Evolutionary conservation across 2,797 vertebrate genomes (phyloP).

Genomic region (Manis crassicaudata): DNA sequence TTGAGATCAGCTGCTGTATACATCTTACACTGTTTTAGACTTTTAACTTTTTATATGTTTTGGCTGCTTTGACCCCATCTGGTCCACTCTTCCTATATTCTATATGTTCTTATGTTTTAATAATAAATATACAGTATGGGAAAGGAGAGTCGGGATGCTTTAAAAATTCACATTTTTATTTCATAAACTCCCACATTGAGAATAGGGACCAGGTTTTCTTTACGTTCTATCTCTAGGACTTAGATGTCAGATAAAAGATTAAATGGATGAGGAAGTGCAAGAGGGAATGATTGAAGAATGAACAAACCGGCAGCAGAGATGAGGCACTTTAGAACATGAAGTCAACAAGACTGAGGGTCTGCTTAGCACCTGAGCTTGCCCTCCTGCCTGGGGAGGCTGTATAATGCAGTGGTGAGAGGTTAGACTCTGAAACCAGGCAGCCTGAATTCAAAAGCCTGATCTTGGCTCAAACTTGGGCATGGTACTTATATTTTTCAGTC

Average conservation of each 20-base stretch:
- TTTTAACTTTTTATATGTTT: not conserved
- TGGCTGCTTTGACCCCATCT: not conserved
- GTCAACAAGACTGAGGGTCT: not conserved
- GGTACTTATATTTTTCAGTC: not conserved
- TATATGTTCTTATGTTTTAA: not conserved
- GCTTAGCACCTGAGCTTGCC: not conserved
- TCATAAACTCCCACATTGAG: not conserved
- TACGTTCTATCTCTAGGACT: not conserved
- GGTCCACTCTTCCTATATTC: not conserved
- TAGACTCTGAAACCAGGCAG: not conserved
- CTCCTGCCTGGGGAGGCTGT: not conserved
- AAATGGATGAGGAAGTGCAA: not conserved
- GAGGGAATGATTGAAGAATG: not conserved
- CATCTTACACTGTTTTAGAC: not conserved
- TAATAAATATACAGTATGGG: not conserved
- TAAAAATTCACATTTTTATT: not conserved
- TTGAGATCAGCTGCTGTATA: not conserved
- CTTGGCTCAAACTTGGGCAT: not conserved
- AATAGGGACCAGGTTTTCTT: not conserved
- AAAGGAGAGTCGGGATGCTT: not conserved
- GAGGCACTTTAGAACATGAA: not conserved
- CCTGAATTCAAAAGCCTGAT: not conserved
- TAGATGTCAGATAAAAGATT: not conserved
- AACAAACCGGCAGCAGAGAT: not conserved
- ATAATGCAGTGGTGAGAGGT: not conserved